Conservation (phyloP, 2,888 invertebrate species). For the Thera obeliscata region DNA sequence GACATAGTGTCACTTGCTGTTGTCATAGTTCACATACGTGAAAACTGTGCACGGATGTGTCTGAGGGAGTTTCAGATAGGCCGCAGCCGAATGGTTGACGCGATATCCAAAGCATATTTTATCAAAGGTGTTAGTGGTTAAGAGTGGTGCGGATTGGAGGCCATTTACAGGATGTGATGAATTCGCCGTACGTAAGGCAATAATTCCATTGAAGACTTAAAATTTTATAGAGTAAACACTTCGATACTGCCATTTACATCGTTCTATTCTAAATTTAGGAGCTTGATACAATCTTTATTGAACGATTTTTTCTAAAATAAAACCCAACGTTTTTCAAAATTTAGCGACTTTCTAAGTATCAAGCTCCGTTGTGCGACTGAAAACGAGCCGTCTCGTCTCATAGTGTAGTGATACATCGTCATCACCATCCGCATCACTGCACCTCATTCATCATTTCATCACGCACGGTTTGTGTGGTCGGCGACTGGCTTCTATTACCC, state of each 20-base stretch:
- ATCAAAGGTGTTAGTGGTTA: constrained; percentile 65
- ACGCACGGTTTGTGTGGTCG: constrained; percentile 78
- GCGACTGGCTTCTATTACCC: constrained; percentile 61
- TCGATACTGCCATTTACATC: constrained; percentile 78
- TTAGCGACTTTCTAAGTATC: constrained; percentile 4
- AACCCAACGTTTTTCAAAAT: neutral
- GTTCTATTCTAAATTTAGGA: constrained; percentile 58
- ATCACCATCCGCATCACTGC: constrained; percentile 76
- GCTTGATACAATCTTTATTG: constrained; percentile 35
- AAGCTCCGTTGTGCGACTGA: constrained; percentile 61
- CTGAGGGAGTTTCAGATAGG: too few species aligned
- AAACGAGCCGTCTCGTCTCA: constrained; percentile 59
- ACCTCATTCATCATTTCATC: constrained; percentile 73
- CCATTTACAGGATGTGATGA: constrained; percentile 55
- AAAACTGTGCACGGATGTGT: too few species aligned
- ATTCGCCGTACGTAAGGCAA: constrained; percentile 67
- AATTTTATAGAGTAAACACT: constrained; percentile 75
- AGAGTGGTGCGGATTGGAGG: constrained; percentile 80
- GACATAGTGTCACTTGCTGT: too few species aligned
- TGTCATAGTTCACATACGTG: too few species aligned
- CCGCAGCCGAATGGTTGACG: too few species aligned
- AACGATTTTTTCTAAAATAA: neutral
- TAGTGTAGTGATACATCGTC: constrained; percentile 65
- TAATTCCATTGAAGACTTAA: constrained; percentile 79
- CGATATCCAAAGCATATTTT: too few species aligned